Conservation (phyloP, 2,113 vertebrate species). For the Nerophis lumbriciformis region DNA sequence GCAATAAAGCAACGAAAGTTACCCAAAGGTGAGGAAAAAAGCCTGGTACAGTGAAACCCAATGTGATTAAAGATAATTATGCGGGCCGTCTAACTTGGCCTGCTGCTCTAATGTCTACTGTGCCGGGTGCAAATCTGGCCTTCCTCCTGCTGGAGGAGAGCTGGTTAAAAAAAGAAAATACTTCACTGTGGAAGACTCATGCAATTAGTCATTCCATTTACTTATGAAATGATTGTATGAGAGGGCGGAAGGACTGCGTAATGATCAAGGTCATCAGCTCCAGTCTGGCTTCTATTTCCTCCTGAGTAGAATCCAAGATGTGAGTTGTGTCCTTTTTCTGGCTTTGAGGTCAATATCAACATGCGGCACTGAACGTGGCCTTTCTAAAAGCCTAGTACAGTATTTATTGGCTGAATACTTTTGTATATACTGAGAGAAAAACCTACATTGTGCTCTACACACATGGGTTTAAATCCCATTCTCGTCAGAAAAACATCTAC, state of each 20-base stretch:
- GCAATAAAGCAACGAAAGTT: neutral
- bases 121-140: slow-evolving; percentile 45
- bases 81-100: slow-evolving; percentile 41
- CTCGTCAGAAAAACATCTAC: neutral
- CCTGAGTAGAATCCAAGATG: neutral
- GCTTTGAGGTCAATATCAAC: neutral
- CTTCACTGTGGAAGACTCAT: slow-evolving; percentile 21
- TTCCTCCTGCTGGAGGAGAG: slow-evolving; percentile 21
- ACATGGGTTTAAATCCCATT: neutral
- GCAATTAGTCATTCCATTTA: slow-evolving; percentile 37
- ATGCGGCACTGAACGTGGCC: neutral
- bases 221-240: slow-evolving; percentile 31
- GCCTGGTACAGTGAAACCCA: neutral
- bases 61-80: slow-evolving; percentile 60
- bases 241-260: slow-evolving; percentile 11
- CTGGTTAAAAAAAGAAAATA: slow-evolving; percentile 13
- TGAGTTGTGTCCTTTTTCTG: neutral
- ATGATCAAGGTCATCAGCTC: slow-evolving; percentile 14
- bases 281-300: slow-evolving; percentile 15
- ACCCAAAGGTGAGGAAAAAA: slow-evolving; percentile 6
- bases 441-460: neutral
- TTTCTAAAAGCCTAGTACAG: too few species aligned
- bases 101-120: slow-evolving; percentile 28
- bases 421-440: too few species aligned
- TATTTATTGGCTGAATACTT: too few species aligned